Conservation (phyloP, 2,888 invertebrate genomes). For the Clostera curtula region DNA sequence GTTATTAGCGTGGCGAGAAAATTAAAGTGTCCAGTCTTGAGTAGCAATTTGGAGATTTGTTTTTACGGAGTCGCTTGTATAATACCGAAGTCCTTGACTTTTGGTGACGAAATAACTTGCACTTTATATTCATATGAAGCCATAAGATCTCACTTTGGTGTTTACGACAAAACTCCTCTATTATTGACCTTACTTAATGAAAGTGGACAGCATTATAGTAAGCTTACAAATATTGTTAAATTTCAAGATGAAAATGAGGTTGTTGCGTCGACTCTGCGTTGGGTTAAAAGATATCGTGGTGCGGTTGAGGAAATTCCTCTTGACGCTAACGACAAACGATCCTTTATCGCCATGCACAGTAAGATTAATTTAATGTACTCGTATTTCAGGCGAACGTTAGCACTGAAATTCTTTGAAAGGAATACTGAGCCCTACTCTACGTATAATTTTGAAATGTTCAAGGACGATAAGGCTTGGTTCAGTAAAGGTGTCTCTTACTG, state of each 20-base stretch:
- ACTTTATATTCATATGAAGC: slow-evolving; percentile 12
- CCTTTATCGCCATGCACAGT: slow-evolving; percentile 9
- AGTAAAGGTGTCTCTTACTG: slow-evolving; percentile 18
- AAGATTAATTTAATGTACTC: slow-evolving; percentile 9
- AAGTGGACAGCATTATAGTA: slow-evolving; percentile 3
- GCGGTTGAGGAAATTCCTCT: slow-evolving; percentile 1
- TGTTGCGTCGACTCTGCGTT: slow-evolving; percentile 7
- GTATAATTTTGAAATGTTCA: slow-evolving; percentile 11
- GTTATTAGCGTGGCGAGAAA: slow-evolving; percentile 22
- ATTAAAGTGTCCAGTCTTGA: slow-evolving; percentile 27
- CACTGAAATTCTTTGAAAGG: too few species aligned
- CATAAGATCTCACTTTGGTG: slow-evolving; percentile 12
- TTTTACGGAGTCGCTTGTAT: slow-evolving; percentile 21
- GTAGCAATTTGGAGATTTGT: slow-evolving; percentile 23
- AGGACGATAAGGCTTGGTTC: slow-evolving; percentile 19
- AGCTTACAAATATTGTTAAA: slow-evolving; percentile 2
- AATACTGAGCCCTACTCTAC: too few species aligned
- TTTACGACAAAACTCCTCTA: slow-evolving; percentile 16
- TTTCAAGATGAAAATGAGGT: background rate
- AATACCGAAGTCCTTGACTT: slow-evolving; percentile 2
- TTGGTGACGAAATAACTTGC: slow-evolving; percentile 6
- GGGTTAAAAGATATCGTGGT: slow-evolving; percentile 12
- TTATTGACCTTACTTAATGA: slow-evolving; percentile 14
- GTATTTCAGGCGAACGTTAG: slow-evolving; percentile 10
- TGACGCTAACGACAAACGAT: slow-evolving; percentile 5